Evolutionary conservation across 1,140 invertebrate genomes (phyloP), one percentile per base, ranked within the genome.

Genomic region (Drosophila murphyi): DNA sequence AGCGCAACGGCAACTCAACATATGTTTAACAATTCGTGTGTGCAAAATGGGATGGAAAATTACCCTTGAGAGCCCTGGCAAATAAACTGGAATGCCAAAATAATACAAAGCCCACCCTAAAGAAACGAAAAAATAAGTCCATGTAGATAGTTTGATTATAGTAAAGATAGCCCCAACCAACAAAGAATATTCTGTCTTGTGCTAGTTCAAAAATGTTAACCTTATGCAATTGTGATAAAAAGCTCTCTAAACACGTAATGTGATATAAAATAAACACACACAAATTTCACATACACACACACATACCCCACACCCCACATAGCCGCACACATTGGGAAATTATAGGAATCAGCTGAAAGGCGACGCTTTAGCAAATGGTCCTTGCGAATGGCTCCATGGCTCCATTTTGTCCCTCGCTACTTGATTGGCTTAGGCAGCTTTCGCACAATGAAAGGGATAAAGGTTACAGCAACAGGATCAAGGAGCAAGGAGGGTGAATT

Each of bases 361-460:
- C 62, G 82, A 69, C 72, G 69, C 63, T 83, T 83, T 83, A 83
- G 72, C 59, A 72, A 76, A 85, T 69, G 70, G 54, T 72, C 37
- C 63, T 72, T 12, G 20, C 20, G 20, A 20, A 32, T 52, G 54
- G 70, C 47, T 67, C 10, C 50, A 20, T 20, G 20, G 20, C 20
- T 69, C 69, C 56, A 12, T n/a, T 12, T 72, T 65, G 41, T 63
- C 62, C 74, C 70, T 62, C 70, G 72, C 78, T 72, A 52, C 64
- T 71, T 85, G 86, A 85, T 85, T 85, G 82, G 82, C 81, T 85
- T 85, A 80, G 73, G 76, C 79, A 74, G 81, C 73, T 85, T 86
- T 81, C 54, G 75, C 57, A 64, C 71, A 82, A 72, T 56, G 52
- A 74, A 68, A 68, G 69, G 82, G 82, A 71, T 74, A 80, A 85